Percentiles rank a stretch among this genome's conserved stretches.
phyloP scores from a whole-genome alignment of 2,113 vertebrate species.

The Chelonoidis abingdonii region DNA sequence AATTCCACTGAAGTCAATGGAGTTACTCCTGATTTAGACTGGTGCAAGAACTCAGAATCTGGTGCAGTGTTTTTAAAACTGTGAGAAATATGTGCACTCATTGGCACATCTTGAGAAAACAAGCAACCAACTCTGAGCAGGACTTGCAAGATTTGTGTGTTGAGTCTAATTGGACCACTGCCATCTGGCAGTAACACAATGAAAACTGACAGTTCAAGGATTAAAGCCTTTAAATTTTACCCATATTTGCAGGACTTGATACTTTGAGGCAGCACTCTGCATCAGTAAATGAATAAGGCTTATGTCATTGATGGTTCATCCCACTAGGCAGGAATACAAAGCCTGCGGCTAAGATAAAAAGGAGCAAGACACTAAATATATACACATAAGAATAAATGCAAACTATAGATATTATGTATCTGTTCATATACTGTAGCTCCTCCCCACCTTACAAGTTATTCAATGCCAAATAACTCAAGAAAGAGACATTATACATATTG shows the following conservation, averaged over 20 bases:
- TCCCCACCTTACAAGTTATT: not conserved
- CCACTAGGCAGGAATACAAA: constrained; percentile 22
- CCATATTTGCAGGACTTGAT: constrained; percentile 21
- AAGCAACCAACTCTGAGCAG: not conserved
- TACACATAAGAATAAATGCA: constrained; percentile 36
- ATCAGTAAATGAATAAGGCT: constrained; percentile 20
- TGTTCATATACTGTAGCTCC: not conserved
- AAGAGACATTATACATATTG: constrained; percentile 57
- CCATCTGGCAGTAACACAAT: not conserved
- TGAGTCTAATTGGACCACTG: not conserved
- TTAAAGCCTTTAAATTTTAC: not conserved
- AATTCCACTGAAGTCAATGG: accelerated
- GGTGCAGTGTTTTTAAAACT: not conserved
- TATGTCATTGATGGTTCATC: constrained; percentile 25
- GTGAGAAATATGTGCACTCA: accelerated
- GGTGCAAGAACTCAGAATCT: not conserved
- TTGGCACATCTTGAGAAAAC: not conserved
- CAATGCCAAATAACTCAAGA: not conserved
- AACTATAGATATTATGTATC: constrained; percentile 37
- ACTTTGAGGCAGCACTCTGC: constrained; percentile 2
- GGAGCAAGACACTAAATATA: not conserved
- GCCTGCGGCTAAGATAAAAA: constrained; percentile 44
- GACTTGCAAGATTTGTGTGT: not conserved
- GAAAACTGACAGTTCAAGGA: not conserved
- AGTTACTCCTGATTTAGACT: not conserved